Conservation (phyloP, 2,113 vertebrate genomes). For the Cairina moschata region DNA sequence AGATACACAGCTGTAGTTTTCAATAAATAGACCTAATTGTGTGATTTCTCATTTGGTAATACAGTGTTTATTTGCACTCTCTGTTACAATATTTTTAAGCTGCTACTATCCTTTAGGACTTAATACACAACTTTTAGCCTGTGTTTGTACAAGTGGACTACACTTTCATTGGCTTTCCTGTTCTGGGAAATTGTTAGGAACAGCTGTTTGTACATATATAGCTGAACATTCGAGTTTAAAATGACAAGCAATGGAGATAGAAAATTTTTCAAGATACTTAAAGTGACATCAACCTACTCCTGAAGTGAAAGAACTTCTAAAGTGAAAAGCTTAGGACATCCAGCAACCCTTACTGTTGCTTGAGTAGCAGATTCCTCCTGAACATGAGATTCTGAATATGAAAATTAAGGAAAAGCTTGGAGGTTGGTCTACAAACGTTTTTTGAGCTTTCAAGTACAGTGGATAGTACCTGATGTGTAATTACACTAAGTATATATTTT, state of each 20-base stretch:
- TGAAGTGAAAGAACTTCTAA: background rate
- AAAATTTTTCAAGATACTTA: background rate
- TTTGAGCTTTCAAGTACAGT: background rate
- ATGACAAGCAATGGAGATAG: background rate
- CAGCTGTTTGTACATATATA: background rate
- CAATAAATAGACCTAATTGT: background rate
- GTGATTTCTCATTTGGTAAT: background rate
- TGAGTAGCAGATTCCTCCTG: background rate
- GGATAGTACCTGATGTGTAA: fast-evolving
- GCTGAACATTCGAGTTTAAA: background rate
- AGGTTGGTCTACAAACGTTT: background rate
- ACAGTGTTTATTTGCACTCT: background rate
- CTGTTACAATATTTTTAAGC: background rate
- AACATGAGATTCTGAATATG: background rate
- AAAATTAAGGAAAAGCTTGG: background rate
- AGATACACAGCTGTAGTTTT: background rate
- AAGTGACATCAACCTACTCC: background rate
- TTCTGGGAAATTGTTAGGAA: background rate
- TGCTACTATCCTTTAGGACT: background rate
- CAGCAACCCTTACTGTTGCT: background rate
- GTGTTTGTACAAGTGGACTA: background rate
- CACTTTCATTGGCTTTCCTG: background rate
- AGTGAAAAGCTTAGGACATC: background rate
- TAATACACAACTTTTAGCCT: background rate
- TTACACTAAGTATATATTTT: background rate